Evolutionary conservation across 2,888 invertebrate species (phyloP).

Genomic region (Odontomyia ornata): DNA sequence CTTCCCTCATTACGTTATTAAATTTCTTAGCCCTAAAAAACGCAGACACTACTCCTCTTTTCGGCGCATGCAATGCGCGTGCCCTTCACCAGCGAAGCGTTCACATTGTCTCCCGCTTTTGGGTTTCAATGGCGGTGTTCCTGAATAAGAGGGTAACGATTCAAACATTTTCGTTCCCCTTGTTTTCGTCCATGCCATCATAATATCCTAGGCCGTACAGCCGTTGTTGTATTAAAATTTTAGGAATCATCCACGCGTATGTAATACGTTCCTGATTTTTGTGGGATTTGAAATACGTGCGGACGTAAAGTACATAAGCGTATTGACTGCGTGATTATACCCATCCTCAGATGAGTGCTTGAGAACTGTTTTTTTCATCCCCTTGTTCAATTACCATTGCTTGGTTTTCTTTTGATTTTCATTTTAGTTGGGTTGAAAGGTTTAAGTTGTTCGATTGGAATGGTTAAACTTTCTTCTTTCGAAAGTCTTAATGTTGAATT

Average conservation of each 20-base stretch:
- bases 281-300: background rate
- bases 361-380: too few species aligned
- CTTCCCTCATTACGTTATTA: constrained; percentile 19
- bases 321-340: constrained; percentile 38
- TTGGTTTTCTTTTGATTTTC: too few species aligned
- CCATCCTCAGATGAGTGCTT: background rate
- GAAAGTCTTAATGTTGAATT: too few species aligned
- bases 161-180: constrained; percentile 13
- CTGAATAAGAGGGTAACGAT: background rate
- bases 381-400: too few species aligned
- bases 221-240: background rate
- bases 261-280: constrained; percentile 21
- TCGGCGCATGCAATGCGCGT: constrained; percentile 35
- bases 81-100: background rate
- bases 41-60: constrained; percentile 15
- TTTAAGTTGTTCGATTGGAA: too few species aligned
- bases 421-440: too few species aligned
- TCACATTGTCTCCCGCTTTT: background rate
- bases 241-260: constrained; percentile 30
- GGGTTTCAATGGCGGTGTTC: background rate
- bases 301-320: constrained; percentile 41
- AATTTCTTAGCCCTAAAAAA: constrained; percentile 10
- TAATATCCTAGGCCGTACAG: background rate
- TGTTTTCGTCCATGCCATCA: background rate
- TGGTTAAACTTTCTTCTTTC: too few species aligned